These are phyloP conservation scores for Scytalopus superciliaris DNA, from an alignment of 2,113 vertebrate species.

Conservation along the genomic window DNA sequence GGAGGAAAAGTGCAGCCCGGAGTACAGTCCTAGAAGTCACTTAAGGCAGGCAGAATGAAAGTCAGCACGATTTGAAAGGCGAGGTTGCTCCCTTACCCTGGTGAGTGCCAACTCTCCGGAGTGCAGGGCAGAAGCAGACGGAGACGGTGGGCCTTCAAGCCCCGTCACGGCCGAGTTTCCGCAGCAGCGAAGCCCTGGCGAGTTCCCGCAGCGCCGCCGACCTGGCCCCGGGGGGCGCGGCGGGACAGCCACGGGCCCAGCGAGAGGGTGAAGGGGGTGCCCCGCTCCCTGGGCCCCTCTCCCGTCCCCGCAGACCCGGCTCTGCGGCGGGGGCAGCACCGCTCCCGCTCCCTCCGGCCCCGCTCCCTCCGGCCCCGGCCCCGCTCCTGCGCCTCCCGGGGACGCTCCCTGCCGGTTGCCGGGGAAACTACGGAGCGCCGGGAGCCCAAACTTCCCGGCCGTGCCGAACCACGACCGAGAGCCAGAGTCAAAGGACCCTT, in stretches of 20 bases:
- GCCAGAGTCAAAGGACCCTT: too few relatives aligned
- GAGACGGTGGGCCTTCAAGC: background rate
- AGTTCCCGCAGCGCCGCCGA: background rate
- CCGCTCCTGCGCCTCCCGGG: too few relatives aligned
- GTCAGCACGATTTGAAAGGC: background rate
- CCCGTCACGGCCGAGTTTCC: rapidly evolving
- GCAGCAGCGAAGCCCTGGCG: background rate
- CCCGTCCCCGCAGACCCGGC: background rate
- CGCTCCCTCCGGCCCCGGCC: background rate
- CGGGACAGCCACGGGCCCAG: rapidly evolving
- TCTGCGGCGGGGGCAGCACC: too few relatives aligned
- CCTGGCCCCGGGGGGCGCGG: background rate
- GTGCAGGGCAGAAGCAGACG: background rate
- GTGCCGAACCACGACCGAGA: too few relatives aligned
- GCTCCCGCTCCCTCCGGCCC: background rate
- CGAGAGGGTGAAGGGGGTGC: background rate
- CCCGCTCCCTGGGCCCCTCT: background rate
- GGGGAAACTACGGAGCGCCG: slow-evolving; percentile 27
- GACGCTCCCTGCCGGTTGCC: slow-evolving; percentile 18
- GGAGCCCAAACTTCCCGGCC: background rate
- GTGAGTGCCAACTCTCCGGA: background rate
- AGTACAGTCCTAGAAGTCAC: background rate
- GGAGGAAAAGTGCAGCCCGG: background rate
- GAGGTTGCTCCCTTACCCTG: background rate
- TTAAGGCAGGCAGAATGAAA: background rate